Base-by-base conservation (phyloP, 2,113 vertebrate genomes). In the Calcarius ornatus region DNA sequence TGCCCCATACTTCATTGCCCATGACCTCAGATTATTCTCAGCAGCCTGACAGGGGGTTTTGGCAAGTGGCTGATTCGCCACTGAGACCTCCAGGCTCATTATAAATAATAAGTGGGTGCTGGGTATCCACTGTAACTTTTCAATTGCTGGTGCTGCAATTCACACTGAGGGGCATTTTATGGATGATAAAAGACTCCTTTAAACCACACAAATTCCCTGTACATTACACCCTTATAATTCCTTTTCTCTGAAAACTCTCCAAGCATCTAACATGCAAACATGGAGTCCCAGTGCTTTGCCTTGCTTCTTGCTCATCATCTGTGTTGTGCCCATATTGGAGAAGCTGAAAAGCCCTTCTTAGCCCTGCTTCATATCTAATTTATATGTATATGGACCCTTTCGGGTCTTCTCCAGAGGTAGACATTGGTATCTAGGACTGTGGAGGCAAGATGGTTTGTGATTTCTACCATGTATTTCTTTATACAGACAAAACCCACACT, bases 221-320 rank as follows among this genome's bases (percentile, higher is more conserved):
- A 33, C 1, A 2, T 59, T 25, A 12, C 19, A 66, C 12, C 5
- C 13, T 78, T 57, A 27, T 0, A 5, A 31, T 85, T 77, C 31
- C 38, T 86, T 40, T 24, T 10, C 20, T 69, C 57, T 1, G 2
- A n/a, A 51, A 84, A 78, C 5, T 10, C 22, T 54, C 11, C 43
- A 70, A 19, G n/a, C 17, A 10, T 18, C 33, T 63, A 43, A 40
- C 0, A 1, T 0, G 1, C 30, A 50, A 43, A 22, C n/a, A 28
- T 17, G 42, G 15, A 21, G 4, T n/a, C 33, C 24, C 0, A 1
- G 33, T 0, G 5, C 60, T 84, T 61, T 77, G 59, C 11, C 13
- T 63, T 45, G 8, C 25, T 75, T 78, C 73, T 90, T 37, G 30
- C 25, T 59, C 35, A 82, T 27, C 15, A 13, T 35, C 35, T 68